phyloP scores from a whole-genome alignment of 2,113 vertebrate genomes.

The Microcebus murinus region DNA sequence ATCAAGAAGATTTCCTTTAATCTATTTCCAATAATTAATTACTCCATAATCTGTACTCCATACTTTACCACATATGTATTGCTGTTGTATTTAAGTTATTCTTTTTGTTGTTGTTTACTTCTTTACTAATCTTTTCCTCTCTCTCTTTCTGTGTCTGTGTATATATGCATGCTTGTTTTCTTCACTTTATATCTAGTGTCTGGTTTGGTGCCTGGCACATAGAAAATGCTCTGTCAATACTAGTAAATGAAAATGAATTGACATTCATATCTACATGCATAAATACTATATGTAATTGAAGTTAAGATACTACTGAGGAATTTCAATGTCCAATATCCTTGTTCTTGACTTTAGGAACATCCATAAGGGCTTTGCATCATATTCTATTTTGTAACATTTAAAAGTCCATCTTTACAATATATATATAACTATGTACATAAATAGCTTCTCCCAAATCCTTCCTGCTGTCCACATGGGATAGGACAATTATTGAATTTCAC shows the following conservation, averaged over 20 bases:
- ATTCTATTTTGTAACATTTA: conserved; percentile 13
- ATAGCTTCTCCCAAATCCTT: neutral
- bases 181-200: neutral
- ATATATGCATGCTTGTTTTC: neutral
- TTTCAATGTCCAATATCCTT: neutral
- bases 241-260: neutral
- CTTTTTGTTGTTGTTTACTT: neutral
- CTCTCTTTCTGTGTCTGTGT: neutral
- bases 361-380: neutral
- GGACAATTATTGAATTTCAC: neutral
- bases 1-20: neutral
- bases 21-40: neutral
- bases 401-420: neutral
- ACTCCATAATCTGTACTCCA: neutral
- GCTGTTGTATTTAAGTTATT: neutral
- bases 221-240: neutral
- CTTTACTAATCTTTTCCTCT: neutral
- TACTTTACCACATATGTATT: neutral
- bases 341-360: conserved; percentile 6
- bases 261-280: neutral
- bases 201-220: neutral
- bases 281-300: neutral
- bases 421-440: neutral
- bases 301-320: neutral
- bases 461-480: neutral